Conservation (phyloP, 2,113 vertebrate genomes). For the Phylloscopus trochilus region DNA sequence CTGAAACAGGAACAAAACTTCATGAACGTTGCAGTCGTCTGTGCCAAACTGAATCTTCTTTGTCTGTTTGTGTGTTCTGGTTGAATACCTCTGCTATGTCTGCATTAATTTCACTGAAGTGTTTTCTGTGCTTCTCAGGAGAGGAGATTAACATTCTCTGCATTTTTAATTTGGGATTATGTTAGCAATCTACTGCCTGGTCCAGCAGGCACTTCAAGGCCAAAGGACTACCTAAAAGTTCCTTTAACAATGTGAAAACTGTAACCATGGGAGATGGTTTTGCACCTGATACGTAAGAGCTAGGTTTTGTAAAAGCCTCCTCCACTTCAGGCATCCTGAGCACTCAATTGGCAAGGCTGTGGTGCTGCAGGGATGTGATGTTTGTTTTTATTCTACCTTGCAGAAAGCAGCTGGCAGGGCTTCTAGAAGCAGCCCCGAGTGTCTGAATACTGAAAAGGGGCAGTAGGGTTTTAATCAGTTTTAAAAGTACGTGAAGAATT, state of each 20-base stretch:
- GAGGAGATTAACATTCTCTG: neutral
- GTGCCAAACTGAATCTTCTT: neutral
- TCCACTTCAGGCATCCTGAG: neutral
- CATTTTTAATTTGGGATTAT: neutral
- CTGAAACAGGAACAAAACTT: neutral
- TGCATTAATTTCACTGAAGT: neutral
- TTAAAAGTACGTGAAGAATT: constrained; percentile 48
- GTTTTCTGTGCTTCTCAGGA: neutral
- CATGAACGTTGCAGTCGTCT: accelerated
- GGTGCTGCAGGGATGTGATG: neutral
- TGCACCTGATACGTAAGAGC: neutral
- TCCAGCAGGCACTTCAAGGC: neutral
- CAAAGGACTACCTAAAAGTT: neutral
- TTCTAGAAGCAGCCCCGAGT: neutral
- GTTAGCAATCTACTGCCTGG: neutral
- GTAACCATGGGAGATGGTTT: neutral
- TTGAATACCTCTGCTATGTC: neutral
- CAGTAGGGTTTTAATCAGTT: constrained; percentile 39
- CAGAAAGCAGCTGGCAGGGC: constrained; percentile 13
- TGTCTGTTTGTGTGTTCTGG: neutral
- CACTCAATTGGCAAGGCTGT: neutral
- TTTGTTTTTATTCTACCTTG: constrained; percentile 9
- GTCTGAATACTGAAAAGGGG: constrained; percentile 41
- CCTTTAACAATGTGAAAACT: neutral
- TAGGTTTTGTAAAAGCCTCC: neutral